These are phyloP conservation scores for Poeciliopsis gracilis DNA, from an alignment of 2,797 vertebrate species.

Conservation along the genomic window DNA sequence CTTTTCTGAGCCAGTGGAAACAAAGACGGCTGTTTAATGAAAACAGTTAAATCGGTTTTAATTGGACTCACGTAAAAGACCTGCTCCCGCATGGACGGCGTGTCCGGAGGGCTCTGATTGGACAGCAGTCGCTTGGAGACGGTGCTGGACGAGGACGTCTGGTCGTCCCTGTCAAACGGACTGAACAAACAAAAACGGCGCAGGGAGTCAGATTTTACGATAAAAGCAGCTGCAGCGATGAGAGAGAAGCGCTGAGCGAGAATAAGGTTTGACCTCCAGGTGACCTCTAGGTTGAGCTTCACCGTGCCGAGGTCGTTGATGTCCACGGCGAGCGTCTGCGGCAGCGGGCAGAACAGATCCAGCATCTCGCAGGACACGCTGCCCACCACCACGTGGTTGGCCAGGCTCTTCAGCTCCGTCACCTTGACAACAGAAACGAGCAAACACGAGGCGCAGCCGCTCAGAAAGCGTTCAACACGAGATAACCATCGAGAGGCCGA, in stretches of 20 bases:
- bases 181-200: slow-evolving; percentile 67
- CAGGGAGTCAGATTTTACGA: neutral
- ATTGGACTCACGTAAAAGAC: slow-evolving; percentile 95
- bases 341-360: slow-evolving; percentile 93
- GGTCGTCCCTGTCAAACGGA: slow-evolving; percentile 98
- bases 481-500: slow-evolving; percentile 4
- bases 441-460: slow-evolving; percentile 7
- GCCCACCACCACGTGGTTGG: slow-evolving; percentile 96
- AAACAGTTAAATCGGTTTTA: neutral
- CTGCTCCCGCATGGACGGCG: slow-evolving; percentile 96
- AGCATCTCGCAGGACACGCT: slow-evolving; percentile 98
- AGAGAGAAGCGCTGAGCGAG: neutral
- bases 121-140: slow-evolving; percentile 96
- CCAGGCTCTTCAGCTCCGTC: slow-evolving; percentile 95
- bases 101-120: slow-evolving; percentile 98
- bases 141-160: slow-evolving; percentile 88
- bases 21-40: neutral
- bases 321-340: slow-evolving; percentile 97
- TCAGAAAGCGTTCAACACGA: slow-evolving; percentile 1
- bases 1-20: neutral
- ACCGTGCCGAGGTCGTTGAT: slow-evolving; percentile 98
- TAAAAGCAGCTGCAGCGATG: neutral
- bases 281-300: slow-evolving; percentile 97
- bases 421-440: slow-evolving; percentile 81
- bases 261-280: slow-evolving; percentile 88